Evolutionary conservation across 2,888 invertebrate genomes (phyloP), one percentile per base, ranked within the genome.

Genomic region (Leucania comma): DNA sequence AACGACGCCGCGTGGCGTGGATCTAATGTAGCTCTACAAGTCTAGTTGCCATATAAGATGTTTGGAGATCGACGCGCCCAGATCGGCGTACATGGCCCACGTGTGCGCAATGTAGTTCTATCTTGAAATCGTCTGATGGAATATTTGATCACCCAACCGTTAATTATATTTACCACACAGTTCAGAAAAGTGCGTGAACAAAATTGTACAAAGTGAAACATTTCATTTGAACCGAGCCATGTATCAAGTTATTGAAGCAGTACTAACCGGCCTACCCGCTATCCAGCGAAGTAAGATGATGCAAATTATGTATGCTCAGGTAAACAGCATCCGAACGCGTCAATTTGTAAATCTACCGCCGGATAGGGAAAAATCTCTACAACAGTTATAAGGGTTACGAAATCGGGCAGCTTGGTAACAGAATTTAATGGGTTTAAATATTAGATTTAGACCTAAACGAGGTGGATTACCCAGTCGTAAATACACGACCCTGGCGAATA

Each of bases 301-400:
- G 74, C 86, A 63, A 78, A 90, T 90, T 90, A 90, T 85, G 82
- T 76, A 88, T 84, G 87, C 83, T 81, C 85, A 77, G 73, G 66
- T 87, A 84, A 73, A 68, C 84, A 74, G 59, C 68, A 46, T 24
- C 61, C 60, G 72, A 74, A 67, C 64, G 58, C 58, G 59, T 66
- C 74, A 69, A 70, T 79, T 72, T 61, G 17, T 50, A 50, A 62
- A 26, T 50, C 38, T 73, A 51, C 46, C 50, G 54, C 38, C 22
- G 42, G 24, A 46, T 48, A 57, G 42, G 29, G 29, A 9, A 26
- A 67, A 74, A 64, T 50, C 50, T 60, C 22, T 32, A 42, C 53
- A 68, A 67, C 51, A 69, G 50, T 78, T 4, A 50, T 42, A 75
- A 68, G 68, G 14, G 12, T 42, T 74, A 20, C 42, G 35, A 46